These are phyloP conservation scores for Bursaphelenchus okinawaensis DNA, from an alignment of 2,888 invertebrate species.

Conservation along the genomic window DNA sequence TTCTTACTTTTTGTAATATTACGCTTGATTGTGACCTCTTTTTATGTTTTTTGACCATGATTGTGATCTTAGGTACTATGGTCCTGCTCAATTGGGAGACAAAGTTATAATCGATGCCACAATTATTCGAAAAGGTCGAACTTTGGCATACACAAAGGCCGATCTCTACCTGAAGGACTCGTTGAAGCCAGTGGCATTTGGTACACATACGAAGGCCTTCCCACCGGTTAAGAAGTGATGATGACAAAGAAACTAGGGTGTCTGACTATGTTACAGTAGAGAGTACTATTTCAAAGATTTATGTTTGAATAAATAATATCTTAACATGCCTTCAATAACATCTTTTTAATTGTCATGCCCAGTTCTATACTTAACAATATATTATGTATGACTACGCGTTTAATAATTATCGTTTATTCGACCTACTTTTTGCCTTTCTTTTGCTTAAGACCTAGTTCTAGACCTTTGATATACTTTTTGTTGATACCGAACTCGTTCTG, in stretches of 20 bases:
- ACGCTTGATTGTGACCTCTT: too few relatives aligned
- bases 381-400: too few relatives aligned
- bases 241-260: neutral
- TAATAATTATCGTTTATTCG: neutral
- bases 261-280: too few relatives aligned
- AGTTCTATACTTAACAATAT: too few relatives aligned
- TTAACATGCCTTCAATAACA: too few relatives aligned
- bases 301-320: too few relatives aligned
- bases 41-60: neutral
- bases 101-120: conserved; percentile 73
- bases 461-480: conserved; percentile 50
- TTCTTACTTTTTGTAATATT: too few relatives aligned
- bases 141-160: conserved; percentile 76
- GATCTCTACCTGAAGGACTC: conserved; percentile 72
- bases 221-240: conserved; percentile 21
- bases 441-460: conserved; percentile 48
- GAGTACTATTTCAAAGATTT: too few relatives aligned
- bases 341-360: too few relatives aligned
- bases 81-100: conserved; percentile 73
- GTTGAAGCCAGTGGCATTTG: conserved; percentile 72
- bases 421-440: conserved; percentile 33
- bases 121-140: conserved; percentile 72
- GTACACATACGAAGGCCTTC: conserved; percentile 72
- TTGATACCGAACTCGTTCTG: conserved; percentile 40
- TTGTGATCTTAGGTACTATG: conserved; percentile 68